Evolutionary conservation across 2,113 vertebrate genomes (phyloP), one percentile per base, ranked within the genome.

Genomic region (Corythoichthys intestinalis): DNA sequence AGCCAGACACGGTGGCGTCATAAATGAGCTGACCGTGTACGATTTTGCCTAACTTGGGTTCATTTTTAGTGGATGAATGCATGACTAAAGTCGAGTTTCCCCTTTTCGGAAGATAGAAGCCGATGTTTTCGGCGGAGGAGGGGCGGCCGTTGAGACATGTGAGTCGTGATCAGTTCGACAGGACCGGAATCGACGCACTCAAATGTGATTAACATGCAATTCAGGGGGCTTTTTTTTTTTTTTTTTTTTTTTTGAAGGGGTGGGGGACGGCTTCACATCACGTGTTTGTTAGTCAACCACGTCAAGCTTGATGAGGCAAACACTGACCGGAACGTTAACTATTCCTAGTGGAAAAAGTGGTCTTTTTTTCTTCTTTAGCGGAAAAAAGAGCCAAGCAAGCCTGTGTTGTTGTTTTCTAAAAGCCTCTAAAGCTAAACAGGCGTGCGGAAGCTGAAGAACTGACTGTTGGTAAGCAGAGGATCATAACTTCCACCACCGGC

Each of bases 151-250:
- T 13, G 74, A 83, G 79, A 85, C 84, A 76, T 76, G 86, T 1
- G 84, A 86, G 86, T 88, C 86, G 86, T 86, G 85, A 87, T 83
- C 81, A 28, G 75, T 20, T 78, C 61, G 41, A 47, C 48, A 13
- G 65, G 17, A 53, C 49, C 50, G 65, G 37, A 39, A 53, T 53
- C 48, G 48, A 35, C 35, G 34, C 47, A 53, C 7, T 47, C 13
- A 66, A 10, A 49, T 62, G 41, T 46, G 41, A 62, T 46, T 62
- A 46, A 62, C 60, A 62, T 46, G 60, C 10, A 62, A 61, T 41
- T 61, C 58, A 14, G 14, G 15, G 38, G 37, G 58, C 1, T 20
- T 62, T 17, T 61, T 1, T 20, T 62, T 17, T 61, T 1, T 1
- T 62, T 17, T 61, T 1, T 52, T 17, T 50, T 48, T 15, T 3